Conservation (phyloP, 2,888 invertebrate species). For the Amitus sp. region DNA sequence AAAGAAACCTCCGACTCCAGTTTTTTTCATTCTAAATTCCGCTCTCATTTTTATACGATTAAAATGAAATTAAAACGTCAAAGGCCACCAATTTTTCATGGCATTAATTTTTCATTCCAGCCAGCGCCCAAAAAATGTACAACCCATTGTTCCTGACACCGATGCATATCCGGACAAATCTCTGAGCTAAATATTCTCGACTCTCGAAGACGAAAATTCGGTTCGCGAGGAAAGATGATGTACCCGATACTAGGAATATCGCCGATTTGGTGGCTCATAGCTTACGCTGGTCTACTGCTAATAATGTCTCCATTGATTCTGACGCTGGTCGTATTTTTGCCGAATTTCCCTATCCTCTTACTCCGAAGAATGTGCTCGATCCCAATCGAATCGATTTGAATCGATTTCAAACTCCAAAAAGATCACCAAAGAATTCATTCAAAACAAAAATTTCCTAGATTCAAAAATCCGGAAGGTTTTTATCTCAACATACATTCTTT, state of each 20-base stretch:
- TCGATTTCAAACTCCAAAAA: slow-evolving; percentile 24
- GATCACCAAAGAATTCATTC: slow-evolving; percentile 31
- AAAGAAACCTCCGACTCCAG: too few relatives aligned
- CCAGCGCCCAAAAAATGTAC: slow-evolving; percentile 10
- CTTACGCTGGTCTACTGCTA: slow-evolving; percentile 73
- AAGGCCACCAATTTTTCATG: too few relatives aligned
- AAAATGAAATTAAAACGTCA: too few relatives aligned
- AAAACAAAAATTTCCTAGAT: too few relatives aligned
- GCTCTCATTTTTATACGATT: too few relatives aligned
- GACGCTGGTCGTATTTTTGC: slow-evolving; percentile 75
- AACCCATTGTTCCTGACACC: neutral
- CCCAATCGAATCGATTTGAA: slow-evolving; percentile 72
- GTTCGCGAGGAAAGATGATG: slow-evolving; percentile 45
- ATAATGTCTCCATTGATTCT: slow-evolving; percentile 76
- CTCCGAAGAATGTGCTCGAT: slow-evolving; percentile 74
- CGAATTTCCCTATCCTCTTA: slow-evolving; percentile 76
- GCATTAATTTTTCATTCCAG: too few relatives aligned
- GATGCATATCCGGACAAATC: slow-evolving; percentile 8
- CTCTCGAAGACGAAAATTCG: neutral
- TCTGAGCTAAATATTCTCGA: slow-evolving; percentile 5
- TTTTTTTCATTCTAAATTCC: too few relatives aligned
- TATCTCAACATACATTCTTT: too few relatives aligned
- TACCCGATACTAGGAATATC: slow-evolving; percentile 55
- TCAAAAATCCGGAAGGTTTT: too few relatives aligned
- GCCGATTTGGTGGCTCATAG: slow-evolving; percentile 72